Evolutionary conservation across 2,888 invertebrate species (phyloP), one percentile per base, ranked within the genome.

Genomic region (Priocnemis perturbator): DNA sequence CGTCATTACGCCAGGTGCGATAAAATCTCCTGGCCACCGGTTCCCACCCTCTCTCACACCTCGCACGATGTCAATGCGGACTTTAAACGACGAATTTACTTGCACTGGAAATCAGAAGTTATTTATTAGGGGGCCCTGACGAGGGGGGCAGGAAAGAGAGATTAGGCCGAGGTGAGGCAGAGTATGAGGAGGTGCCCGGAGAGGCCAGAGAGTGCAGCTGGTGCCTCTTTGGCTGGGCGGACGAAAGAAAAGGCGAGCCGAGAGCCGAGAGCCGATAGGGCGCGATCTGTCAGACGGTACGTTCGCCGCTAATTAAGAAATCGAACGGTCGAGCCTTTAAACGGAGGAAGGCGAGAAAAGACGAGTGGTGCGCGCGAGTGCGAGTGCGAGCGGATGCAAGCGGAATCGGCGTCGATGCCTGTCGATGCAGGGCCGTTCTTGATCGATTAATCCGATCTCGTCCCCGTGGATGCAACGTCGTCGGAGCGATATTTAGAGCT

Each of bases 261-360:
- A 30, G 23, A 44, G 11, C n/a, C n/a, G n/a, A n/a, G n/a, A 53
- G 53, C 64, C 53, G 30, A 30, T 30, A 44, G 11, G 53, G 64
- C 19, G 61, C 60, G 74, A 79, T 68, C 76, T 69, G 76, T 78
- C 71, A 65, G 65, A 56, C 60, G 63, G 67, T 73, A 73, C 69
- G 77, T 77, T 64, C 68, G 21, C 57, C 50, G 73, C 67, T 79
- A 79, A 79, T 79, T 79, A 79, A 79, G 75, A 75, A 73, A 75
- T 79, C 77, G 69, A 68, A 58, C 57, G 14, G 58, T 30, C 14
- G 44, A 19, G 50, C 57, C 15, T n/a, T 23, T 57, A 37, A 37
- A 11, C 37, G 11, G 1, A 11, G 37, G 14, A 37, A 11, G 37
- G 37, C 14, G 37, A 37, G 37, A 2, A 11, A 37, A 37, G 14